These are phyloP conservation scores for Capromys pilorides DNA, from an alignment of 2,797 vertebrate genomes.

Conservation along the genomic window DNA sequence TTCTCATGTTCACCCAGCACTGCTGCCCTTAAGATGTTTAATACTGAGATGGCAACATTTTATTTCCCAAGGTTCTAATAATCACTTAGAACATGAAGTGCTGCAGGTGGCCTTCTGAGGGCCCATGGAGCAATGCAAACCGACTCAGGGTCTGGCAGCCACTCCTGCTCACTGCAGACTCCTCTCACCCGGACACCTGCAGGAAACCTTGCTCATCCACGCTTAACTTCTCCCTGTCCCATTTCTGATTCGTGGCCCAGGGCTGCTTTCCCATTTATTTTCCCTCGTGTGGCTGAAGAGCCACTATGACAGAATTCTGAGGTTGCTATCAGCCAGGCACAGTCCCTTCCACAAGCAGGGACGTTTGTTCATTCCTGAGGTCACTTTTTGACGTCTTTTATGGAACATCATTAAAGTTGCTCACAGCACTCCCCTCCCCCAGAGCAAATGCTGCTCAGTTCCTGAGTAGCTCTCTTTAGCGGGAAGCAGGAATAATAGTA, in stretches of 20 bases:
- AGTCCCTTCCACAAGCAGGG: neutral
- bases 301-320: conserved; percentile 37
- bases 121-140: neutral
- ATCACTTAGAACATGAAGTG: conserved; percentile 1
- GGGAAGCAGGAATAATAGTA: neutral
- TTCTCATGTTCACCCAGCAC: neutral
- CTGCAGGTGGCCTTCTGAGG: neutral
- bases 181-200: neutral
- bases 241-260: conserved; percentile 7
- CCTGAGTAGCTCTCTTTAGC: neutral
- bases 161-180: neutral
- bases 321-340: neutral
- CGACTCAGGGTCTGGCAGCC: neutral
- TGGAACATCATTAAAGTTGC: neutral
- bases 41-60: conserved; percentile 36
- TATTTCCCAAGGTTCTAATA: conserved; percentile 40
- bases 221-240: neutral
- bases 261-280: neutral
- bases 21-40: neutral
- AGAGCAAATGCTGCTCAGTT: neutral
- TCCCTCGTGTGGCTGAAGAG: neutral
- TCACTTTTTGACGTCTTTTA: neutral
- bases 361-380: neutral
- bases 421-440: neutral
- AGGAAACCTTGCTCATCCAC: neutral